Evolutionary conservation across 2,888 invertebrate genomes (phyloP).

Genomic region (Creontiades dilutus): DNA sequence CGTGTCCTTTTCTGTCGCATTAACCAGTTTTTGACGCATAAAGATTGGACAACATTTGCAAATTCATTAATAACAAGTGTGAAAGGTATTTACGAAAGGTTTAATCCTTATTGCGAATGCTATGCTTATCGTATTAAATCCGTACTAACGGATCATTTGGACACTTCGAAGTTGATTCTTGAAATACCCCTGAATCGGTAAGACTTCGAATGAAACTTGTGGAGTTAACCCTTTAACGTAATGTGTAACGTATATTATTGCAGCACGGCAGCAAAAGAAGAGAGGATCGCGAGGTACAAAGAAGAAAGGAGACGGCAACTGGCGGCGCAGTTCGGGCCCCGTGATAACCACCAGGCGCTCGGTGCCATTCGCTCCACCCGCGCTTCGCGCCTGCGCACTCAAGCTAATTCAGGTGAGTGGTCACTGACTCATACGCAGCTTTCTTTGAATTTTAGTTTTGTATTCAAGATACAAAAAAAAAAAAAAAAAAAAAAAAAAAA

Average conservation of each 20-base stretch:
- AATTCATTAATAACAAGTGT: too few relatives aligned
- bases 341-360: slow-evolving; percentile 65
- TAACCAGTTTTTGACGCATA: too few relatives aligned
- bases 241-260: not conserved
- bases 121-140: too few relatives aligned
- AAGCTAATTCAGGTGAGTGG: slow-evolving; percentile 72
- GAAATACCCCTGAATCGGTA: not conserved
- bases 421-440: too few relatives aligned
- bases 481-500: too few relatives aligned
- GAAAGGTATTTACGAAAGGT: too few relatives aligned
- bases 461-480: too few relatives aligned
- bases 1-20: too few relatives aligned
- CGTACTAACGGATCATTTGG: too few relatives aligned
- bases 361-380: slow-evolving; percentile 84
- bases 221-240: not conserved
- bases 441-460: too few relatives aligned
- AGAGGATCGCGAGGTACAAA: slow-evolving; percentile 85
- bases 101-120: too few relatives aligned
- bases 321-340: slow-evolving; percentile 80
- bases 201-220: not conserved
- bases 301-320: slow-evolving; percentile 86
- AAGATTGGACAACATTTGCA: too few relatives aligned
- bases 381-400: slow-evolving; percentile 82
- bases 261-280: slow-evolving; percentile 73
- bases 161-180: not conserved